phyloP scores from a whole-genome alignment of 1,140 invertebrate genomes.

The Lasioglossum albipes region DNA sequence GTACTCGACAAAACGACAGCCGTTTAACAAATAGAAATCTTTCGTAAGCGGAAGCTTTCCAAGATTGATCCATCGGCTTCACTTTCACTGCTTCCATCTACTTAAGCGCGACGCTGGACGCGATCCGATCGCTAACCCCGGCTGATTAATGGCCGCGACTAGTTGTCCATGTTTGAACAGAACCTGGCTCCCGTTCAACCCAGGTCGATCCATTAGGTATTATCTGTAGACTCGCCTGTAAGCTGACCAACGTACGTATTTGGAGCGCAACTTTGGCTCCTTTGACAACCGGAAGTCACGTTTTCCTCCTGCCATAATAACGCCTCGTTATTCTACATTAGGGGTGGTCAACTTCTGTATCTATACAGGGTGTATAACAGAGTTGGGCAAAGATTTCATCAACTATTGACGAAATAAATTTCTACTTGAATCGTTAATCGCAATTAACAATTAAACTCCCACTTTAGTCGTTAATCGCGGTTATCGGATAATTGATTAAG shows the following conservation, averaged over 20 bases:
- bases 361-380: too few species aligned
- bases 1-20: neutral
- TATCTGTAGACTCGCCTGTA: neutral
- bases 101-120: neutral
- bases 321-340: neutral
- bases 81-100: conserved; percentile 10
- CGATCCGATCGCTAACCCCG: neutral
- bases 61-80: neutral
- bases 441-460: too few species aligned
- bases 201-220: neutral
- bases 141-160: conserved; percentile 14
- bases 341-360: too few species aligned
- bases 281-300: conserved; percentile 13
- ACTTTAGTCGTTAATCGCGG: too few species aligned
- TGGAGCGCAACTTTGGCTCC: neutral
- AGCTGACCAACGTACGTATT: neutral
- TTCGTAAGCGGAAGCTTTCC: neutral
- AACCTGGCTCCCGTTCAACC: conserved; percentile 8
- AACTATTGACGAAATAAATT: too few species aligned
- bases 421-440: too few species aligned
- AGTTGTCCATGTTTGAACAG: conserved; percentile 18
- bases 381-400: too few species aligned
- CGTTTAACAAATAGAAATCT: neutral
- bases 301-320: neutral
- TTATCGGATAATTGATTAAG: too few species aligned